Evolutionary conservation across 2,113 vertebrate species (phyloP), one percentile per base, ranked within the genome.

Genomic region (Rhinopithecus roxellana): DNA sequence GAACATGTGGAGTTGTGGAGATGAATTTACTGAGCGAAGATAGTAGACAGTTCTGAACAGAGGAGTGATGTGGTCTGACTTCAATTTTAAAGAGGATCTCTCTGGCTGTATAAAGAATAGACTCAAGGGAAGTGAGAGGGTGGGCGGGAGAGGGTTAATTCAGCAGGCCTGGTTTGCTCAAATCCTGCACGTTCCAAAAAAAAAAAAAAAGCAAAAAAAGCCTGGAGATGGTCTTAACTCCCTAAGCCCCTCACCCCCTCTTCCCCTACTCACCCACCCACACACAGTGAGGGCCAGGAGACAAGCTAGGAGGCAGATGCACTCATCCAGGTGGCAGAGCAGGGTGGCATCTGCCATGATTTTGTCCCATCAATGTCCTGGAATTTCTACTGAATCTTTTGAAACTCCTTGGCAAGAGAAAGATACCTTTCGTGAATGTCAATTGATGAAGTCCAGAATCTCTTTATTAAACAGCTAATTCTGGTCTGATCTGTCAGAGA

Each of bases 381-480:
- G 83, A 6, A 57, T 61, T 91, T 80, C 45, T 89, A 6, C 38
- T 69, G 11, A 89, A 85, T 8, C 2, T 75, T 79, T 45, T 80
- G 45, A 92, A 67, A 43, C 30, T 82, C 45, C 57, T 38, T 70
- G 48, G 5, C 67, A 70, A 22, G 43, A 35, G 5, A 86, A 89
- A 59, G 14, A 80, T 70, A 86, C 0, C 3, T 97, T 91, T 89
- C 20, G 69, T 64, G 78, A 61, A n/a, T 9, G 20, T n/a, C 69
- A 67, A 38, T 57, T 67, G 50, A 82, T 6, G 27, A 7, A 79
- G 80, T 35, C 23, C 38, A 80, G 43, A 16, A 83, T 81, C 22
- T 90, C 61, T 92, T 87, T 59, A 82, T 79, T 95, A 95, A 82
- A 45, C 9, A 13, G 20, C 2, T 83, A 45, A 69, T 77, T 89